Conservation (phyloP, 2,888 invertebrate genomes). For the Galeruca laticollis region DNA sequence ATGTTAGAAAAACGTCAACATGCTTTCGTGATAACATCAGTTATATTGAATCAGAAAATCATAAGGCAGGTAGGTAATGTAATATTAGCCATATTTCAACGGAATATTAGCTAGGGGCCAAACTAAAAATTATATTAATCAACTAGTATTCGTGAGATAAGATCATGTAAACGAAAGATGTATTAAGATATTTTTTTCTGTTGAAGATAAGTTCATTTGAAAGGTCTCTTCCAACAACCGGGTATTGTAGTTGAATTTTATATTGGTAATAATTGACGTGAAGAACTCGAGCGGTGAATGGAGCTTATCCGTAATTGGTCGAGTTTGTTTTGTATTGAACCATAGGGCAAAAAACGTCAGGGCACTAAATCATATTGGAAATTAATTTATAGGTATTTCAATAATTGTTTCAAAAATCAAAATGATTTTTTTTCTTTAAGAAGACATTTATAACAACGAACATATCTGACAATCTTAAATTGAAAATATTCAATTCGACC, state of each 20-base stretch:
- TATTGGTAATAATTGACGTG: slow-evolving; percentile 26
- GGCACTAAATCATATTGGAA: no score
- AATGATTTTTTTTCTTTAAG: no score
- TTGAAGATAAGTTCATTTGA: slow-evolving; percentile 34
- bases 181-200: slow-evolving; percentile 32
- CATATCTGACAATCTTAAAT: no score
- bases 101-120: slow-evolving; percentile 45
- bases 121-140: slow-evolving; percentile 46
- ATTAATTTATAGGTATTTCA: no score
- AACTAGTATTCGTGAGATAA: slow-evolving; percentile 42
- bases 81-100: slow-evolving; percentile 44
- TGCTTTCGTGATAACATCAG: slow-evolving; percentile 42
- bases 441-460: no score
- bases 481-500: no score
- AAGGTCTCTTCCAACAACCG: slow-evolving; percentile 34
- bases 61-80: slow-evolving; percentile 42
- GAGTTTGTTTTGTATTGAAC: not conserved
- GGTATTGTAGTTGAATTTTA: slow-evolving; percentile 31
- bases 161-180: slow-evolving; percentile 40
- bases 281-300: slow-evolving; percentile 10
- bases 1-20: slow-evolving; percentile 37
- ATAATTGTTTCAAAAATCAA: no score
- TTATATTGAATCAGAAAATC: slow-evolving; percentile 43
- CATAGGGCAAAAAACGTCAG: not conserved
- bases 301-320: not conserved